Base-by-base conservation (phyloP, 2,797 vertebrate genomes). In the Spinibarbus caldwelli region DNA sequence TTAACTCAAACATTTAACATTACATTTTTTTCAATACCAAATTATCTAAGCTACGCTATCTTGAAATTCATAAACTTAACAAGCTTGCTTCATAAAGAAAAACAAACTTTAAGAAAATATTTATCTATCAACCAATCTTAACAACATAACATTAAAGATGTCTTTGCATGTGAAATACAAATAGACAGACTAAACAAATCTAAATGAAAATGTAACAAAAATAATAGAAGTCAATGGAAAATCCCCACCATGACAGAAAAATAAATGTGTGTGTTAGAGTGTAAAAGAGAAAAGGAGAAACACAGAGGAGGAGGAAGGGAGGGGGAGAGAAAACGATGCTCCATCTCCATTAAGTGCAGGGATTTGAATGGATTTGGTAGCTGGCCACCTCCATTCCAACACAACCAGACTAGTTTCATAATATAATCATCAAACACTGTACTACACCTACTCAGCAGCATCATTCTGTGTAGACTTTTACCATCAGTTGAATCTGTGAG, bases 281-380 rank as follows among this genome's bases (percentile, higher is more conserved):
- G n/a, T 45, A 54, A 86, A 29, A 34, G 23, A 73, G 31, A 78
- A 54, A 57, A 78, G 3, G 14, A 19, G 19, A 70, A 41, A 87
- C 29, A 86, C 41, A 70, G 82, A 57, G 17, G 80, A 81, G 72
- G n/a, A 54, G 82, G 12, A 73, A 82, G 81, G 68, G 71, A 36
- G 79, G 49, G 82, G 31, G 86, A 9, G 84, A 38, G 62, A n/a
- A 77, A 84, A 38, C 17, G 15, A 5, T 47, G 75, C 73, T 80
- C 36, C 80, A 80, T 75, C 76, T 84, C 83, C 29, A 83, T 85
- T 88, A 78, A 14, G 84, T 84, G 72, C 49, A 47, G 85, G 86
- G 89, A 91, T 90, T 91, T 88, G 38, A 47, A 80, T 79, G 45
- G 87, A 88, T 90, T 91, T 87, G 79, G 86, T 23, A 23, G 68